These are phyloP conservation scores for Megalopta genalis DNA, from an alignment of 1,140 invertebrate genomes.

Conservation along the genomic window DNA sequence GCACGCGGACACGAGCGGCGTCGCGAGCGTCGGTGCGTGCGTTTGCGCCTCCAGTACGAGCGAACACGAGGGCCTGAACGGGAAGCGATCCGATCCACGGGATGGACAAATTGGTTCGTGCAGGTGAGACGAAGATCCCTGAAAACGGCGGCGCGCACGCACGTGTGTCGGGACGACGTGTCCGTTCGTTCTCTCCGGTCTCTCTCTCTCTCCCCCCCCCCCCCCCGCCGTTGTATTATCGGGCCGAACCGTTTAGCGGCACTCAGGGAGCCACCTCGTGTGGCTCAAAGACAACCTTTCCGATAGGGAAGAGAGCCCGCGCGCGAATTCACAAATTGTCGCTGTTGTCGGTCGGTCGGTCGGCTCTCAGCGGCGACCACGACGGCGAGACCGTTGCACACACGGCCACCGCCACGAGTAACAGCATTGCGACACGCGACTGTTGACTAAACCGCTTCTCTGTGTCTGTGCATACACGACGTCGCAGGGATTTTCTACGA, in stretches of 20 bases:
- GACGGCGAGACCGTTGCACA: conserved; percentile 21
- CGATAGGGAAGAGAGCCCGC: conserved; percentile 5
- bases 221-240: background rate
- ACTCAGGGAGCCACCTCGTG: conserved; percentile 16
- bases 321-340: conserved; percentile 32
- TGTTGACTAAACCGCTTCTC: conserved; percentile 5
- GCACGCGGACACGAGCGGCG: background rate
- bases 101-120: conserved; percentile 17
- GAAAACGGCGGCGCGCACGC: too few species aligned
- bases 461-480: background rate
- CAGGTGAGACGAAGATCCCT: conserved; percentile 12
- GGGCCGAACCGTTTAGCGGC: conserved; percentile 7
- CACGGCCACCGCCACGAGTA: conserved; percentile 8
- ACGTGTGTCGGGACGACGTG: background rate
- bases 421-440: conserved; percentile 43
- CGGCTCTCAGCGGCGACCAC: background rate
- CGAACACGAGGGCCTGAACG: background rate
- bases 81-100: conserved; percentile 5
- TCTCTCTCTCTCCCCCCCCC: too few species aligned
- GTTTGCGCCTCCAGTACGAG: conserved; percentile 20
- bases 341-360: too few species aligned
- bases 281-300: conserved; percentile 9
- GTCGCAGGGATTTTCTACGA: background rate
- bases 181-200: background rate
- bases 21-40: background rate